Conservation (phyloP, 1,140 invertebrate genomes). For the Pinna nobilis region DNA sequence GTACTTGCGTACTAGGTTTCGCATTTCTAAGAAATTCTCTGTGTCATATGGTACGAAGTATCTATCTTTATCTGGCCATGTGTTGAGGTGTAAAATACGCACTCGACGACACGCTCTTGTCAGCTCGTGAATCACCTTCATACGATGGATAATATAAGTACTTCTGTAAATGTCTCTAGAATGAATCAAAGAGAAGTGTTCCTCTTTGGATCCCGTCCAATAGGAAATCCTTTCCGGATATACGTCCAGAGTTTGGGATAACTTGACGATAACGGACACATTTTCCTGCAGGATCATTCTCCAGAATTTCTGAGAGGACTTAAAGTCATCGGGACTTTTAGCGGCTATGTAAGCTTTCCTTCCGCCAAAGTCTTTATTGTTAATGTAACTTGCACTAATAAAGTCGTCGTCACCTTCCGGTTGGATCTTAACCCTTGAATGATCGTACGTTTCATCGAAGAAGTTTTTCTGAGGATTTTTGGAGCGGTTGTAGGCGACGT, state of each 20-base stretch:
- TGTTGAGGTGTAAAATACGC: background rate
- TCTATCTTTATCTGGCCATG: background rate
- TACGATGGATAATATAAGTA: background rate
- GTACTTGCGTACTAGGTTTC: background rate
- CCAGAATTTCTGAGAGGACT: conserved; percentile 8
- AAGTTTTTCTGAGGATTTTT: background rate
- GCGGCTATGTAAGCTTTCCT: background rate
- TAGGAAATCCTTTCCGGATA: background rate
- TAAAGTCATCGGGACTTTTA: background rate
- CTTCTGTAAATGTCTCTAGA: background rate
- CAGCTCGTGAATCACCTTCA: background rate
- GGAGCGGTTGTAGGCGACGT: background rate
- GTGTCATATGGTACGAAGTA: conserved; percentile 1
- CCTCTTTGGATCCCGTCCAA: background rate
- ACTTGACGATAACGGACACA: background rate
- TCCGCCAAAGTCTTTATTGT: background rate
- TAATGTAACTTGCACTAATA: conserved; percentile 14
- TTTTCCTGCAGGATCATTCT: background rate
- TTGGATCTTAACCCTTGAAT: conserved; percentile 4
- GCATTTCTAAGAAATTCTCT: background rate
- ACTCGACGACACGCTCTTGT: background rate
- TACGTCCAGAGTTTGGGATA: background rate
- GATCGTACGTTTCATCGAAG: background rate
- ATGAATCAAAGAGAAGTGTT: background rate
- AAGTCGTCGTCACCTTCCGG: conserved; percentile 5